phyloP scores from a whole-genome alignment of 1,140 invertebrate species.

The Drosophila elegans region DNA sequence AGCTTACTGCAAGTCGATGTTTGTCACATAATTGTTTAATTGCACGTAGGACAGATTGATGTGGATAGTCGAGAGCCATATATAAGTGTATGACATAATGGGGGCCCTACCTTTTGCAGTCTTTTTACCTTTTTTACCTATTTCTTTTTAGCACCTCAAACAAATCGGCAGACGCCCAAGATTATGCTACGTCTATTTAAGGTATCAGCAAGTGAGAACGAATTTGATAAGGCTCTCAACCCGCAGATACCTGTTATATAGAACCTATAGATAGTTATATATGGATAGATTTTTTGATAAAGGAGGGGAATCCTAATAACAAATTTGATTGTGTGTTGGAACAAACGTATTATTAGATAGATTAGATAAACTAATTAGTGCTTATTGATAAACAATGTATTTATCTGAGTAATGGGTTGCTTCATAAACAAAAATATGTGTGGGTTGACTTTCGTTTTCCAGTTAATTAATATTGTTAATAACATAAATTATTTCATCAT shows the following conservation, averaged over 20 bases:
- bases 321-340: slow-evolving; percentile 13
- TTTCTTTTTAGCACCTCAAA: slow-evolving; percentile 18
- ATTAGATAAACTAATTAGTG: slow-evolving; percentile 26
- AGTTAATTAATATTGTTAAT: neutral
- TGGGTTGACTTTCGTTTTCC: too few relatives aligned
- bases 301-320: neutral
- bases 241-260: neutral
- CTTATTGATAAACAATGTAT: slow-evolving; percentile 12
- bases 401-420: neutral
- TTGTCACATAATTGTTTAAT: slow-evolving; percentile 52
- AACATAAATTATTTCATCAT: too few relatives aligned
- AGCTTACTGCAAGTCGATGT: slow-evolving; percentile 10
- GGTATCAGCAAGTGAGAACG: neutral
- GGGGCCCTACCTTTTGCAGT: neutral
- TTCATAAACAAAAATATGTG: slow-evolving; percentile 10
- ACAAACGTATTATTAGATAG: neutral
- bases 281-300: neutral
- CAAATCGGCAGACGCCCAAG: slow-evolving; percentile 36
- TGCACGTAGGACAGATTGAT: slow-evolving; percentile 44
- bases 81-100: slow-evolving; percentile 8
- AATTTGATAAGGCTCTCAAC: neutral
- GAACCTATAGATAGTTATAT: too few relatives aligned
- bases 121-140: neutral
- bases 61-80: slow-evolving; percentile 8
- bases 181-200: slow-evolving; percentile 44